Evolutionary conservation across 2,797 vertebrate species (phyloP).

Genomic region (Dipus sagitta): DNA sequence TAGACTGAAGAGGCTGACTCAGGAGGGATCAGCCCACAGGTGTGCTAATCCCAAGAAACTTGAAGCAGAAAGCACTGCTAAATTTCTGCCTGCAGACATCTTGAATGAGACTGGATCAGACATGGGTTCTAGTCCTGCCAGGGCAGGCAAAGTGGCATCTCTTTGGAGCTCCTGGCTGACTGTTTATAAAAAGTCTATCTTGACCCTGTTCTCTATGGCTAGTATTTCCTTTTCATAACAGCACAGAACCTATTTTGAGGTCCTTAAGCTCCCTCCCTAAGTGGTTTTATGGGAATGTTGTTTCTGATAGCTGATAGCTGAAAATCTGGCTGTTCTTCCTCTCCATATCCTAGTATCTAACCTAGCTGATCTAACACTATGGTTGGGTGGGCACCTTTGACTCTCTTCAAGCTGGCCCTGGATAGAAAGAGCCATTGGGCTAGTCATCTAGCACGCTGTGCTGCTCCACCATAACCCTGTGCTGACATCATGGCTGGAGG

Average conservation of each 20-base stretch:
- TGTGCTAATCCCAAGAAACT: no score
- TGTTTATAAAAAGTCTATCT: no score
- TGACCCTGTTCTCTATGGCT: no score
- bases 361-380: neutral
- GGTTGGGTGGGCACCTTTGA: neutral
- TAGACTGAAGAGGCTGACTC: no score
- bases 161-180: no score
- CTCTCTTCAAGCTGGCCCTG: neutral
- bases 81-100: no score
- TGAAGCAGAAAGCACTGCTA: no score
- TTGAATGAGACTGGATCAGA: no score
- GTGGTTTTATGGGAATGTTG: neutral
- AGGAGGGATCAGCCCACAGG: no score
- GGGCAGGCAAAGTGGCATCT: no score
- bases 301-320: neutral
- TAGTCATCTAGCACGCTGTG: neutral
- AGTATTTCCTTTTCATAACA: neutral
- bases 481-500: neutral
- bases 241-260: neutral
- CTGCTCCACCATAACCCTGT: neutral
- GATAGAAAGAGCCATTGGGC: neutral
- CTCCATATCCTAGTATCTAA: neutral
- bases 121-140: no score
- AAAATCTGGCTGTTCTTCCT: neutral
- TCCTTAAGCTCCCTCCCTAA: neutral